These are phyloP conservation scores for Scaptomyza graminum DNA, from an alignment of 1,140 invertebrate species.

Conservation along the genomic window DNA sequence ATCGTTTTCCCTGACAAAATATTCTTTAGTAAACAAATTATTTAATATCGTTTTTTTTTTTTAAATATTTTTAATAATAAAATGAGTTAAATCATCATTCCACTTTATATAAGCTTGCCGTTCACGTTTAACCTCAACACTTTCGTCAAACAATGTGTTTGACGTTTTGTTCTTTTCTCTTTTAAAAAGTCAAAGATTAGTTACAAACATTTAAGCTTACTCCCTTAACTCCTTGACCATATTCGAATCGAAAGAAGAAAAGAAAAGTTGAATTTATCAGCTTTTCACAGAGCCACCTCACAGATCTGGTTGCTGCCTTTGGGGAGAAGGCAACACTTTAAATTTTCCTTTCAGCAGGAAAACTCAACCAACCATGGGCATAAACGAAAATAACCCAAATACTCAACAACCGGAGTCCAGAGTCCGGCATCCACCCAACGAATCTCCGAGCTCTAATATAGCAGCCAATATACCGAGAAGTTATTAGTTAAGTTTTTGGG, in stretches of 20 bases:
- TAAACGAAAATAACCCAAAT: neutral
- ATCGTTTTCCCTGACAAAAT: no score
- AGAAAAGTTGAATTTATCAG: neutral
- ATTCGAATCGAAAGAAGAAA: neutral
- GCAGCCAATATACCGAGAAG: neutral
- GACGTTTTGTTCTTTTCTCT: neutral
- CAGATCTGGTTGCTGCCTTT: neutral
- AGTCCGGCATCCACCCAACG: neutral
- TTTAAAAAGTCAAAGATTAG: neutral
- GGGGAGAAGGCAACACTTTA: neutral
- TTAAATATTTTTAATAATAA: no score
- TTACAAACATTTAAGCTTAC: neutral
- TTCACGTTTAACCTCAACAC: neutral
- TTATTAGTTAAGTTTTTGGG: constrained; percentile 3
- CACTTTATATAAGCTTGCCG: neutral
- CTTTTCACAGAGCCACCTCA: neutral
- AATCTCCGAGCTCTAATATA: neutral
- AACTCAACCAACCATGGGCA: neutral
- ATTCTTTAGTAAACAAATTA: no score
- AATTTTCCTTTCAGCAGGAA: neutral
- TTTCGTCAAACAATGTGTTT: neutral
- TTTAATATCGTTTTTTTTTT: no score
- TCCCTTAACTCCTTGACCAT: neutral
- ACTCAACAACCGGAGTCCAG: neutral
- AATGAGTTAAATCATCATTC: no score